phyloP scores from a whole-genome alignment of 2,888 invertebrate species.

The Hirtodrosophila trivittata region DNA sequence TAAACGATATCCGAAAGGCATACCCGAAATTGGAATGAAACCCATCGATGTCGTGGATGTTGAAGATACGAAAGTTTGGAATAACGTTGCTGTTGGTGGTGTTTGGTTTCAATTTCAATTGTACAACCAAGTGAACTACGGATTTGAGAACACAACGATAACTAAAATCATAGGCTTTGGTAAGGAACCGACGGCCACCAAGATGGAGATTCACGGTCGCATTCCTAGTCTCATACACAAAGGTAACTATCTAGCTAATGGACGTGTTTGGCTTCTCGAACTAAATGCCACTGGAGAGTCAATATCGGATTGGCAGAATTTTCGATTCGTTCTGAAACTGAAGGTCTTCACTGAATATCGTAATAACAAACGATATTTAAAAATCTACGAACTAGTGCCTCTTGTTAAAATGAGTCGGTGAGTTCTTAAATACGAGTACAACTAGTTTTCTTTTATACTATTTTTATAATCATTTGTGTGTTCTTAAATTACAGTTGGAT shows the following conservation, averaged over 20 bases:
- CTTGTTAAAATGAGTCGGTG: constrained; percentile 41
- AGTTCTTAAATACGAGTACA: constrained; percentile 11
- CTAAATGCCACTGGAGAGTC: constrained; percentile 36
- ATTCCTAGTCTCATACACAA: constrained; percentile 51
- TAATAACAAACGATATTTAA: constrained; percentile 48
- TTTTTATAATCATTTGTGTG: no score
- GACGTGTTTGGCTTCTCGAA: constrained; percentile 18
- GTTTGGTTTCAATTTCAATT: constrained; percentile 27
- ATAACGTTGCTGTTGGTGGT: constrained; percentile 6
- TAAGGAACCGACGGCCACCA: constrained; percentile 42
- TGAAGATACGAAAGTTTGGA: constrained; percentile 25
- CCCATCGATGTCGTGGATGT: constrained; percentile 40
- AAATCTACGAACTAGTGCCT: constrained; percentile 44
- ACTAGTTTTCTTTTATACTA: no score
- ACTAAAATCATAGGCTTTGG: constrained; percentile 54
- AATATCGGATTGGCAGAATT: constrained; percentile 51
- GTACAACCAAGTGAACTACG: constrained; percentile 41
- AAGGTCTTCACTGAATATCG: constrained; percentile 49
- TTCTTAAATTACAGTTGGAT: constrained; percentile 46
- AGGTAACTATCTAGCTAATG: constrained; percentile 28
- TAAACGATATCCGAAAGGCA: constrained; percentile 24
- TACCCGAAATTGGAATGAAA: constrained; percentile 39
- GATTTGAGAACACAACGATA: constrained; percentile 55
- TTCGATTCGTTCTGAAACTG: constrained; percentile 44
- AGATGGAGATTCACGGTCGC: constrained; percentile 53